Conservation (phyloP, 2,797 vertebrate genomes). For the Eurystomus glaucurus region DNA sequence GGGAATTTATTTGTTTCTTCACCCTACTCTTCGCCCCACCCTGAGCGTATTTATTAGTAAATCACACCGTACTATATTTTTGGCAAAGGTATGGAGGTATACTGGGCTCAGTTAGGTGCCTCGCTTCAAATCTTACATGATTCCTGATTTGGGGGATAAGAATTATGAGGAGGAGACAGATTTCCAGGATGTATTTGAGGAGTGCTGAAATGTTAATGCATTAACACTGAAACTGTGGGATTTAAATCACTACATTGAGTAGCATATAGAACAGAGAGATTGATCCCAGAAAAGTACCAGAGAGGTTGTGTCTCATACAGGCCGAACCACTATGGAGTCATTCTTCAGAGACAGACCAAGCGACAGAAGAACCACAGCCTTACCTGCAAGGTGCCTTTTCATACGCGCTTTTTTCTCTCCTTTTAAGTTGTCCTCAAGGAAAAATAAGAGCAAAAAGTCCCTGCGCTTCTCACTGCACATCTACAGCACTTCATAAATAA, state of each 20-base stretch:
- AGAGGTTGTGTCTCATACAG: conserved; percentile 71
- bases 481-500: conserved; percentile 77
- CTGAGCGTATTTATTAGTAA: not conserved
- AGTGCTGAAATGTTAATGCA: conserved; percentile 52
- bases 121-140: not conserved
- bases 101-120: not conserved
- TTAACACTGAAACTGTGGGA: conserved; percentile 56
- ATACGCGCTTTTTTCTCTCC: conserved; percentile 56
- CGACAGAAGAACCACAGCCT: conserved; percentile 59
- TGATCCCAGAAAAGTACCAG: conserved; percentile 64
- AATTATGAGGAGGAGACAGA: not conserved
- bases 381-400: conserved; percentile 75
- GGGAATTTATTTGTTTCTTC: not conserved
- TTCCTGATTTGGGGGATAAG: not conserved
- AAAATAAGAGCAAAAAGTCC: conserved; percentile 76
- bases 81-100: not conserved
- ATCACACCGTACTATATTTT: not conserved
- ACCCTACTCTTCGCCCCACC: accelerated
- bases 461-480: conserved; percentile 65
- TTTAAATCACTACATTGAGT: conserved; percentile 53
- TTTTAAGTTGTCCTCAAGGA: conserved; percentile 75
- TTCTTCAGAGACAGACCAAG: conserved; percentile 73
- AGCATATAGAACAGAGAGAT: conserved; percentile 58
- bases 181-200: conserved; percentile 31
- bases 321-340: conserved; percentile 65